Evolutionary conservation across 2,113 vertebrate species (phyloP).

Genomic region (Lethenteron camtschaticum): DNA sequence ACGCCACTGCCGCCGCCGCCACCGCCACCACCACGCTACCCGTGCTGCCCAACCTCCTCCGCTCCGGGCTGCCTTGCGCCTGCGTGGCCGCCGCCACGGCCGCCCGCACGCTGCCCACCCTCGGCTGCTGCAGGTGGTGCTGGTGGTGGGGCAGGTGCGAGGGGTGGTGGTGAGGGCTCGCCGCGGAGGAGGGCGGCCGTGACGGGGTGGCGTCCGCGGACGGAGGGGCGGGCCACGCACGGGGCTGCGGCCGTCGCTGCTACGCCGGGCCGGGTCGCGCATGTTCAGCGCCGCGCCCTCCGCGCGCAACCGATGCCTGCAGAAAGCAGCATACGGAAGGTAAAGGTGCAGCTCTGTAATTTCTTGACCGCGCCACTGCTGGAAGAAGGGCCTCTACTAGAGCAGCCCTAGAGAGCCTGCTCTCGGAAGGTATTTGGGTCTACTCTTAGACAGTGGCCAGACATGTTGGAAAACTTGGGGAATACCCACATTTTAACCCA

Average conservation of each 20-base stretch:
- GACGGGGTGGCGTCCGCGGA: background rate
- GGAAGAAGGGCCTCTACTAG: no score
- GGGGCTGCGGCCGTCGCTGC: conserved; percentile 3
- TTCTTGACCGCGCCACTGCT: no score
- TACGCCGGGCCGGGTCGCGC: background rate
- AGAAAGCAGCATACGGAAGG: background rate
- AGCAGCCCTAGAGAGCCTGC: no score
- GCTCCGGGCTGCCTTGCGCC: conserved; percentile 37
- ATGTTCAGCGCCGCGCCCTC: conserved; percentile 1
- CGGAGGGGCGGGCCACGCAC: background rate
- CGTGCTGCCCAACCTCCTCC: conserved; percentile 22
- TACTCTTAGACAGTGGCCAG: no score
- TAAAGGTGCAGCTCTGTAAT: no score
- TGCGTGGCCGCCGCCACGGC: background rate
- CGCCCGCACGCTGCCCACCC: conserved; percentile 1
- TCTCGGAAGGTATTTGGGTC: no score
- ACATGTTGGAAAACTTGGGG: no score
- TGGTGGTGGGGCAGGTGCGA: no score
- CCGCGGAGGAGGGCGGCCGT: background rate
- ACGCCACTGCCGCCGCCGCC: conserved; percentile 58
- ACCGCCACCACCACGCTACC: conserved; percentile 35
- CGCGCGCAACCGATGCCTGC: background rate
- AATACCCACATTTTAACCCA: no score
- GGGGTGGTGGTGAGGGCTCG: no score
- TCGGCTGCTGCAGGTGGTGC: background rate